Evolutionary conservation across 2,888 invertebrate species (phyloP).

Genomic region (Diarsia mendica): DNA sequence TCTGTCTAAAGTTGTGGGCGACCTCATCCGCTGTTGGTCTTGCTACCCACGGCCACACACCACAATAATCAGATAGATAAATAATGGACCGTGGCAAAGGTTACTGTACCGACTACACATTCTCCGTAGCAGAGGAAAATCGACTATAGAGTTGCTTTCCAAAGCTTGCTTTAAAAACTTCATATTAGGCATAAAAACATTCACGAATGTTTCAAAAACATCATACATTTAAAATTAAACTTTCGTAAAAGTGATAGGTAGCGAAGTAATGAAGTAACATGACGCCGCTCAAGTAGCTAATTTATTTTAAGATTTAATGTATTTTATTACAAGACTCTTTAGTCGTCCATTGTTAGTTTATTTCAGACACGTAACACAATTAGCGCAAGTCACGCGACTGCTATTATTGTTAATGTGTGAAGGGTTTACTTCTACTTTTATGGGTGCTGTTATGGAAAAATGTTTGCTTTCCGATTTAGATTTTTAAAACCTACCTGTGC

Average conservation of each 20-base stretch:
- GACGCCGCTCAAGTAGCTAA: constrained; percentile 4
- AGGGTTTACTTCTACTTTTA: constrained; percentile 11
- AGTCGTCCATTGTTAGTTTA: constrained; percentile 24
- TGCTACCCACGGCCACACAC: neutral
- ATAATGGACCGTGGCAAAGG: neutral
- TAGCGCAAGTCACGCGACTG: constrained; percentile 44
- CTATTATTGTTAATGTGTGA: constrained; percentile 24
- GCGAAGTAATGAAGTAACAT: constrained; percentile 13
- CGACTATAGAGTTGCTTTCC: neutral
- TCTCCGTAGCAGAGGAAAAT: neutral
- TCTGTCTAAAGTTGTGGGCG: neutral
- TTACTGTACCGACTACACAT: neutral
- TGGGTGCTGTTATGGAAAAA: neutral
- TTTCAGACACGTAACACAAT: constrained; percentile 25
- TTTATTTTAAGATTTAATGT: constrained; percentile 38
- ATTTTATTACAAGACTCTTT: constrained; percentile 20
- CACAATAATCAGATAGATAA: neutral
- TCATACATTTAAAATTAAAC: constrained; percentile 26
- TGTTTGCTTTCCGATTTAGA: neutral
- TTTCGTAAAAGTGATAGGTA: constrained; percentile 12
- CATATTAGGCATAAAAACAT: neutral
- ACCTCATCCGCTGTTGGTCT: neutral
- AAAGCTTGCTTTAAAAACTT: neutral
- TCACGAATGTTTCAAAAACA: constrained; percentile 17
- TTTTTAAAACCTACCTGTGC: too few relatives aligned